Evolutionary conservation across 2,113 vertebrate species (phyloP).

Genomic region (Campylomormyrus tamandua): DNA sequence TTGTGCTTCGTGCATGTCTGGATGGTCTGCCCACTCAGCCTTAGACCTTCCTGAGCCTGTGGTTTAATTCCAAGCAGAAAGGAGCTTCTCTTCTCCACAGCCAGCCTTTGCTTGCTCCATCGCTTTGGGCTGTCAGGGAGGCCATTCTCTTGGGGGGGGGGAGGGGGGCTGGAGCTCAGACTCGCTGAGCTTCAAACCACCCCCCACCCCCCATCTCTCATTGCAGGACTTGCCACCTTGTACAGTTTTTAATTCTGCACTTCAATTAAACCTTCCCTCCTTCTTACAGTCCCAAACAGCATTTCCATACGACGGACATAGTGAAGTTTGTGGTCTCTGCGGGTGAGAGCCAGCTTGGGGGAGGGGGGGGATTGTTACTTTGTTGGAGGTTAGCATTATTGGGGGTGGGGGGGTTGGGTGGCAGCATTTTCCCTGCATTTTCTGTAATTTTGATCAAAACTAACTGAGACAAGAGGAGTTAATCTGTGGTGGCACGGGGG

Average conservation of each 20-base stretch:
- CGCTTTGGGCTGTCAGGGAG: background rate
- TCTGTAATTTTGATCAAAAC: background rate
- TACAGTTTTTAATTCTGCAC: background rate
- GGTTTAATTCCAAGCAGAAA: background rate
- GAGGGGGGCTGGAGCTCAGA: background rate
- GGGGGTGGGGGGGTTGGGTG: background rate
- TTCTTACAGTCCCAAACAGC: background rate
- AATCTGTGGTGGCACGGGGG: background rate
- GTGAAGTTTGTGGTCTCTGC: background rate
- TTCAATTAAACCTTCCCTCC: background rate
- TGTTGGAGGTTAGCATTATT: background rate
- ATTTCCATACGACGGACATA: background rate
- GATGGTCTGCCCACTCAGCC: background rate
- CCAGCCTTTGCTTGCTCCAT: background rate
- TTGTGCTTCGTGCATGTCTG: background rate
- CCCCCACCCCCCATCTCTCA: background rate
- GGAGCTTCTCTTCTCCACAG: background rate
- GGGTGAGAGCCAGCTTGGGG: background rate
- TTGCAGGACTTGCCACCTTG: background rate
- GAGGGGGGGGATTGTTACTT: background rate
- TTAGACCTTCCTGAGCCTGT: background rate
- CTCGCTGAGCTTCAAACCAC: background rate
- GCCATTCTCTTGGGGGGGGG: background rate
- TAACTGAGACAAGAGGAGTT: background rate
- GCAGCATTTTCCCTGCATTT: background rate